A percentile compares a stretch with the other conserved stretches of the same genome.
These are phyloP conservation scores for Sesamia inferens DNA, from an alignment of 2,888 invertebrate genomes.

Conservation along the genomic window DNA sequence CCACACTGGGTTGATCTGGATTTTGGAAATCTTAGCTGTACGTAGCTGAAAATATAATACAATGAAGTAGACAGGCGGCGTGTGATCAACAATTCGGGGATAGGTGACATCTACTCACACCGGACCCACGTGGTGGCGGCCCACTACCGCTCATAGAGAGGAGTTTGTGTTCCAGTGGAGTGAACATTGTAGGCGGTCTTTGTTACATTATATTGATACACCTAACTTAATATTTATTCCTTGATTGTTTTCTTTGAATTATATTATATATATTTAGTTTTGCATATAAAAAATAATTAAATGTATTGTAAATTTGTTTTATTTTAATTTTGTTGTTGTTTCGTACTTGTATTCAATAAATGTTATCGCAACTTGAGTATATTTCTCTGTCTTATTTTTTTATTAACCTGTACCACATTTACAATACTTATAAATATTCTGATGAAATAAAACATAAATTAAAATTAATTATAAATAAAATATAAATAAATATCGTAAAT, in stretches of 20 bases:
- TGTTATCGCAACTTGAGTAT: background rate
- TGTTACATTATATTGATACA: background rate
- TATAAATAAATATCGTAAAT: no score
- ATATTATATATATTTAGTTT: no score
- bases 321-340: no score
- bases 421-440: background rate
- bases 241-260: background rate
- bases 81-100: background rate
- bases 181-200: background rate
- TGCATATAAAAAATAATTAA: no score
- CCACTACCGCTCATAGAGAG: background rate
- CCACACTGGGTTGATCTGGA: background rate
- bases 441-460: no score
- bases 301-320: no score
- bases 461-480: slow-evolving; percentile 40
- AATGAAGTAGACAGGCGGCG: background rate
- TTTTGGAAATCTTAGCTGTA: slow-evolving; percentile 10
- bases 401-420: background rate
- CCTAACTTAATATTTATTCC: background rate
- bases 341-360: background rate
- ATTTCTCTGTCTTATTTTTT: no score
- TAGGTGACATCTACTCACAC: background rate
- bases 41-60: no score
- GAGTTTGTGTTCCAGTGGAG: background rate
- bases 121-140: background rate